A percentile compares a stretch with the other conserved stretches of the same genome.
These are phyloP conservation scores for Drosophila pachea DNA, from an alignment of 1,140 invertebrate genomes.

Conservation along the genomic window DNA sequence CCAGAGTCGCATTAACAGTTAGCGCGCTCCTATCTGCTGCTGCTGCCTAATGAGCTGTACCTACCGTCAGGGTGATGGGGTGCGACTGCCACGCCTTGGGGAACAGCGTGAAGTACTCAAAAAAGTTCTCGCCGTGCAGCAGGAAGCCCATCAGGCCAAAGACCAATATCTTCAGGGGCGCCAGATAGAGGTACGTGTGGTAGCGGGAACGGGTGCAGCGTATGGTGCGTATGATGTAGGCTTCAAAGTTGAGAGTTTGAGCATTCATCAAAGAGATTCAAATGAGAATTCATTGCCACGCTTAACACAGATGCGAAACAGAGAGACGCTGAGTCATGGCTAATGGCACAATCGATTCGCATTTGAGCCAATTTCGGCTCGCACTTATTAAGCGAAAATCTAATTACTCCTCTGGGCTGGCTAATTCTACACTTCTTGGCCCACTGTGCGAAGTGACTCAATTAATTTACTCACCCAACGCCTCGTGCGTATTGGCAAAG, in stretches of 20 bases:
- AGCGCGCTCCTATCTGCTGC: neutral
- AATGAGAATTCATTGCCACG: too few relatives aligned
- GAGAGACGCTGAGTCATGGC: too few relatives aligned
- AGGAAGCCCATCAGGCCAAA: conserved; percentile 82
- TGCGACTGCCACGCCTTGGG: conserved; percentile 80
- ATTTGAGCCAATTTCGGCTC: too few relatives aligned
- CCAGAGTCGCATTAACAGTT: conserved; percentile 3
- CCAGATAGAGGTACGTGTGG: conserved; percentile 84
- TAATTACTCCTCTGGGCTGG: neutral
- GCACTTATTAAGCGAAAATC: neutral
- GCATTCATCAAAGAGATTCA: neutral
- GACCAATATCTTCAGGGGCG: conserved; percentile 83
- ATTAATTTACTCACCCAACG: conserved; percentile 70
- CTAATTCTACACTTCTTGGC: neutral
- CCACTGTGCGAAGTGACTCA: conserved; percentile 6
- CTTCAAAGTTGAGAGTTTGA: conserved; percentile 19
- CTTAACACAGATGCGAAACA: too few relatives aligned
- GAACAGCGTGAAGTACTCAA: conserved; percentile 81
- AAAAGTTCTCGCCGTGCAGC: conserved; percentile 81
- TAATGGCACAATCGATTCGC: too few relatives aligned
- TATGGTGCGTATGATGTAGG: conserved; percentile 65
- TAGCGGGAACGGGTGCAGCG: conserved; percentile 82
- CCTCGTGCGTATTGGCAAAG: conserved; percentile 81
- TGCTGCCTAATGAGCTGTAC: conserved; percentile 29
- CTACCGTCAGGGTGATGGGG: conserved; percentile 81